phyloP scores from a whole-genome alignment of 2,113 vertebrate species.

The Podiceps cristatus region DNA sequence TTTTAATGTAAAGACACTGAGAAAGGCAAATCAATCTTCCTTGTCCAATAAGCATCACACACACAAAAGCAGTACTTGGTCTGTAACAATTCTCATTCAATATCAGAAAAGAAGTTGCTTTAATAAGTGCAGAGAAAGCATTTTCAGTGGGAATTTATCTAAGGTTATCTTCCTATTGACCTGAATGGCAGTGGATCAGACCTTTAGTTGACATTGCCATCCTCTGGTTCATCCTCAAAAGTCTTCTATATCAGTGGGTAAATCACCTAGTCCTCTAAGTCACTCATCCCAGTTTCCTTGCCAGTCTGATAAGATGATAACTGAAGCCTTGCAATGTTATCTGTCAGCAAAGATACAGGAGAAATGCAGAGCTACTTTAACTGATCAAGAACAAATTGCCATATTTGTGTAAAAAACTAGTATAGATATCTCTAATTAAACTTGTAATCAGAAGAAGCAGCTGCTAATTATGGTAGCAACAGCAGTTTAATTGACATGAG shows the following conservation, averaged over 20 bases:
- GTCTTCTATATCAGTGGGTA: neutral
- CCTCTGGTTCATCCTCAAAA: neutral
- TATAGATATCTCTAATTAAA: constrained; percentile 13
- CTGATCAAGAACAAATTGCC: neutral
- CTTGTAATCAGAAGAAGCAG: constrained; percentile 3
- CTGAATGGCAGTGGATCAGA: neutral
- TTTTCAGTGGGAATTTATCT: neutral
- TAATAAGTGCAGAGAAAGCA: neutral
- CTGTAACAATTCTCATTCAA: neutral
- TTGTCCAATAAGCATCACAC: neutral
- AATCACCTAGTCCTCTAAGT: neutral
- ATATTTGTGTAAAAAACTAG: neutral
- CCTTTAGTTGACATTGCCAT: neutral
- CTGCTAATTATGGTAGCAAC: constrained; percentile 32
- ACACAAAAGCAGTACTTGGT: neutral
- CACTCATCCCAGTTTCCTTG: neutral
- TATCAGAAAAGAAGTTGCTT: neutral
- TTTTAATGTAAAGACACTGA: neutral
- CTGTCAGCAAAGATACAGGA: neutral
- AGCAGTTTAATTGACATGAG: constrained; percentile 31
- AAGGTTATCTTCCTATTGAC: neutral
- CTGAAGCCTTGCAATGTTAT: neutral
- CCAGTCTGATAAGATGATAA: neutral
- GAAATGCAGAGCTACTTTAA: neutral
- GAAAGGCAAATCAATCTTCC: constrained; percentile 29